Evolutionary conservation across 2,888 invertebrate species (phyloP).

Genomic region (Psylliodes chrysocephalus): DNA sequence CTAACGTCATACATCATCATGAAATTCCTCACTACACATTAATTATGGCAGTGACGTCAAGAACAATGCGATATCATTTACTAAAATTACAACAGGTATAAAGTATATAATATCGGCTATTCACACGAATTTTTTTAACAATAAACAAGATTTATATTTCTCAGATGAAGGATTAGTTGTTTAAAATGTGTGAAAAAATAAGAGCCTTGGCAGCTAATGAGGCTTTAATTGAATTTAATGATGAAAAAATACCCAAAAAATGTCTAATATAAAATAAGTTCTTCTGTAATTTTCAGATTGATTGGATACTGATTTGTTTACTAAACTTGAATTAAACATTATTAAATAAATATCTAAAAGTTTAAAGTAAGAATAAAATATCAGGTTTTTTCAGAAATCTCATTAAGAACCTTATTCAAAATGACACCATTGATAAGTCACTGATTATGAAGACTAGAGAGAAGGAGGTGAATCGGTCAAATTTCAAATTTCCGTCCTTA

Average conservation of each 20-base stretch:
- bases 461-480: too few species aligned
- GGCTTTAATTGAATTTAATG: constrained; percentile 2
- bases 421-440: too few species aligned
- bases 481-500: too few species aligned
- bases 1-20: background rate
- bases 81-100: constrained; percentile 22
- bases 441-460: too few species aligned
- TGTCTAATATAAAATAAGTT: background rate
- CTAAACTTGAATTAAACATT: too few species aligned
- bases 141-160: constrained; percentile 24
- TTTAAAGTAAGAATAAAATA: too few species aligned
- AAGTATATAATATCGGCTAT: constrained; percentile 15
- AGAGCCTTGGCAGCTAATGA: constrained; percentile 1
- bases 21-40: background rate
- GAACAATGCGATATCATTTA: constrained; percentile 25
- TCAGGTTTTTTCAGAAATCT: too few species aligned
- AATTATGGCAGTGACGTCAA: constrained; percentile 3
- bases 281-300: background rate
- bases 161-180: constrained; percentile 17
- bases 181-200: constrained; percentile 21
- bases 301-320: too few species aligned
- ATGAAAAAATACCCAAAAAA: constrained; percentile 10
- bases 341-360: too few species aligned
- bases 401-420: too few species aligned
- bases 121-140: constrained; percentile 32